Evolutionary conservation across 2,888 invertebrate species (phyloP), one percentile per base, ranked within the genome.

Genomic region (Philaethria dido): DNA sequence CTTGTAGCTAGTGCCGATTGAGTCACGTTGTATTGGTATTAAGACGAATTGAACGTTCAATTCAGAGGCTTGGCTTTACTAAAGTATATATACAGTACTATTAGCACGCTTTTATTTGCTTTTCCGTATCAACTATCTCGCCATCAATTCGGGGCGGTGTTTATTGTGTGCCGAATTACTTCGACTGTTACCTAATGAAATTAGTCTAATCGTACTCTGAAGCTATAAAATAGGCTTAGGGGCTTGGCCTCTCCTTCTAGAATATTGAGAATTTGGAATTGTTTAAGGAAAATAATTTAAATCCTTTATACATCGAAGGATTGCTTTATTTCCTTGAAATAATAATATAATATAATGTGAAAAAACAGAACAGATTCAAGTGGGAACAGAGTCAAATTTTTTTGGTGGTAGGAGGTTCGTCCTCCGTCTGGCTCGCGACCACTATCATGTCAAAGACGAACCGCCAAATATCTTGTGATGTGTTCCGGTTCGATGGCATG

Each of bases 81-180:
- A 9, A 59, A 33, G 16, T 22, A 29, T 50, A n/a, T 50, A 29
- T 50, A 16, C n/a, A 39, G 18, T 42, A 42, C 16, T 59, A 18
- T 52, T n/a, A 36, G 39, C 9, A 45, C 55, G 33, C 20, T 39
- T 48, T 60, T 60, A 69, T 66, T 64, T 64, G 39, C 50, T 42
- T 65, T 69, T 69, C 36, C 65, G 57, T 65, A 65, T 60, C 62
- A 66, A 69, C 62, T 61, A 44, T 42, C 59, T 59, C 50, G n/a
- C 52, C 66, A 63, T 63, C 33, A 69, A 69, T 66, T 64, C 54
- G 29, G 47, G 50, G 29, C 55, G 16, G 44, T 64, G 64, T 69
- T 69, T 69, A 69, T 70, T 68, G 64, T 62, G 66, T 69, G 39
- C 63, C 63, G 44, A 66, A 69, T 70, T 65, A 70, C 66, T 64